phyloP scores from a whole-genome alignment of 2,113 vertebrate species.

The Brienomyrus longianalis region DNA sequence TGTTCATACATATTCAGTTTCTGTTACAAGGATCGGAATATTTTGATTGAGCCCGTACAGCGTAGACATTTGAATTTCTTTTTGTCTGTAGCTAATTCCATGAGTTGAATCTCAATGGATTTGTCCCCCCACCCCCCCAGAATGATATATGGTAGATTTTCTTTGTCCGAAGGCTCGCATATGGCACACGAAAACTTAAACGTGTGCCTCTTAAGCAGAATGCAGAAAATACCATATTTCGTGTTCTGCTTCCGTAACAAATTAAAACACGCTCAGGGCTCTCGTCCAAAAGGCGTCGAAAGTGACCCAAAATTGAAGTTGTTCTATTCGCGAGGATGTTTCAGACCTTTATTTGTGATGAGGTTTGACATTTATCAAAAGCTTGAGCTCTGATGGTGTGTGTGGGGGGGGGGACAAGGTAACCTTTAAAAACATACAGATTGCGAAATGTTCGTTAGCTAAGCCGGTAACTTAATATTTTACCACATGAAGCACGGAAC shows the following conservation, averaged over 20 bases:
- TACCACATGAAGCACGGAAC: conserved; percentile 25
- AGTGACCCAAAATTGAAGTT: conserved; percentile 5
- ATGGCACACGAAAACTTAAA: conserved; percentile 7
- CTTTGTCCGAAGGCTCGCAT: conserved; percentile 26
- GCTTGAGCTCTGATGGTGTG: neutral
- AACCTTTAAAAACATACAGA: conserved; percentile 12
- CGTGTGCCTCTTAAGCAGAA: neutral
- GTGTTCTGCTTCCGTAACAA: neutral
- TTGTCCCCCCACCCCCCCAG: conserved; percentile 43
- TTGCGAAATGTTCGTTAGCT: conserved; percentile 31
- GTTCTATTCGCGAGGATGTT: conserved; percentile 8
- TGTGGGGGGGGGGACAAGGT: neutral
- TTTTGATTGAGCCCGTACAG: conserved; percentile 68
- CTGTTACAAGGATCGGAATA: conserved; percentile 69
- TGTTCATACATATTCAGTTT: conserved; percentile 72
- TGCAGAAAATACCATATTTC: neutral
- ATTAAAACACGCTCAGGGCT: neutral
- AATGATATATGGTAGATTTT: conserved; percentile 54
- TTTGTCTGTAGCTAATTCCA: conserved; percentile 65
- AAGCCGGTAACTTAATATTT: conserved; percentile 28
- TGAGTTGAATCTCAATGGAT: conserved; percentile 71
- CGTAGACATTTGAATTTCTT: conserved; percentile 63
- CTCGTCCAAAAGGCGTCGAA: neutral
- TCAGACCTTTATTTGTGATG: conserved; percentile 6
- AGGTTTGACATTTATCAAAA: conserved; percentile 13